A percentile compares a stretch with the other conserved stretches of the same genome.
Conservation (phyloP, 2,113 vertebrate species). For the Tachycineta bicolor region DNA sequence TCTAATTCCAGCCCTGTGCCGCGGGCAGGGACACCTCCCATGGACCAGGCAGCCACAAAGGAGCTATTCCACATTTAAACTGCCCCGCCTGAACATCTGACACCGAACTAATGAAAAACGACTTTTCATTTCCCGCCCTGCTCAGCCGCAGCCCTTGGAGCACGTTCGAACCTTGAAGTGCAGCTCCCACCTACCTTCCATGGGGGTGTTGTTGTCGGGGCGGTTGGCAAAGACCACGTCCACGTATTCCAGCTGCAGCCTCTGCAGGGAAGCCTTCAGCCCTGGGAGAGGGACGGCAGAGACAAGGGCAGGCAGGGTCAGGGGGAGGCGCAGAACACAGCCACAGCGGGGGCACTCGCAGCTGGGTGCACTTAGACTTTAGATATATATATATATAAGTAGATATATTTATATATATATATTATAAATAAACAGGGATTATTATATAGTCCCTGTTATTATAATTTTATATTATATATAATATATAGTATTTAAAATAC, state of each 20-base stretch:
- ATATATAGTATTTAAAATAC: no score
- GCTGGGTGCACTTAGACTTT: accelerated
- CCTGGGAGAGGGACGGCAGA: slow-evolving; percentile 72
- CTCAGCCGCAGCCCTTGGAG: not conserved
- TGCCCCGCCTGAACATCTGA: not conserved
- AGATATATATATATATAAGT: no score
- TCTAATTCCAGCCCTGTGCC: not conserved
- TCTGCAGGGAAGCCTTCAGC: slow-evolving; percentile 92
- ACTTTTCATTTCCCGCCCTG: not conserved
- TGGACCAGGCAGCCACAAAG: accelerated
- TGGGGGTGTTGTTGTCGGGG: slow-evolving; percentile 95
- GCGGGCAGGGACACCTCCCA: not conserved
- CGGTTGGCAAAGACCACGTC: slow-evolving; percentile 98
- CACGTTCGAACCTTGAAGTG: not conserved
- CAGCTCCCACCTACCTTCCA: slow-evolving; percentile 89
- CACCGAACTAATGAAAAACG: not conserved
- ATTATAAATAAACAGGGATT: no score
- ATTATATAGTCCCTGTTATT: no score
- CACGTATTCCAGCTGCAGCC: slow-evolving; percentile 96
- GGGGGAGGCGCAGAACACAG: not conserved
- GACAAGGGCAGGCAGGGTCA: not conserved
- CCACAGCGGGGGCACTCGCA: accelerated
- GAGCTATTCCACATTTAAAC: not conserved
- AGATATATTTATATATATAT: no score
- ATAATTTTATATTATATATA: no score